A percentile compares a stretch with the other conserved stretches of the same genome.
phyloP scores from a whole-genome alignment of 2,888 invertebrate species.

The Onthophagus sagittarius region DNA sequence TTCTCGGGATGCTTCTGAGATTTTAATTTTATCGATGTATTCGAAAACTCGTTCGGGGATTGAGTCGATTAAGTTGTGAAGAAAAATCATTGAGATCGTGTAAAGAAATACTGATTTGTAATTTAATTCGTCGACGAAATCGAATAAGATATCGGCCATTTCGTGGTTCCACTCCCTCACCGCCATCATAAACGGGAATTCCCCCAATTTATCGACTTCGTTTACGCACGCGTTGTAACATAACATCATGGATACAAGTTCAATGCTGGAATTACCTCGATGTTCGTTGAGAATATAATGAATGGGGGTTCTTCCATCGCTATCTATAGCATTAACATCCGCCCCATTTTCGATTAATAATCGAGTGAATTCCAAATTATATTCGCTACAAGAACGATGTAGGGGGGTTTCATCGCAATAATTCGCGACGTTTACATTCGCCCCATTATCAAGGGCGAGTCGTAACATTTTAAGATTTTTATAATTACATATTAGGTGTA shows the following conservation, averaged over 20 bases:
- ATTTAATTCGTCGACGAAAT: not conserved
- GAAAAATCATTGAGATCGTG: not conserved
- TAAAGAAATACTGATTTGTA: not conserved
- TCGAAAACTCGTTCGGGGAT: no score
- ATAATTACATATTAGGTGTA: no score
- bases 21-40: no score
- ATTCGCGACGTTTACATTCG: no score
- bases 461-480: no score
- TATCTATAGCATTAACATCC: not conserved
- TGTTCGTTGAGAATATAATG: not conserved
- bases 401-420: no score
- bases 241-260: not conserved
- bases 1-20: not conserved
- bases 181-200: not conserved
- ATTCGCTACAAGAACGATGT: no score
- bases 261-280: not conserved
- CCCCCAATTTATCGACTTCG: not conserved
- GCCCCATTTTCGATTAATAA: not conserved
- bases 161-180: not conserved
- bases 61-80: no score
- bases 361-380: no score
- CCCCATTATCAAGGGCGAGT: no score
- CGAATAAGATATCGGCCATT: not conserved
- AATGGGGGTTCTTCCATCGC: not conserved
- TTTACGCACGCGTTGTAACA: slow-evolving; percentile 11